Percentiles rank a stretch among this genome's conserved stretches.
These are phyloP conservation scores for Tapirus indicus DNA, from an alignment of 2,797 vertebrate genomes.

Conservation along the genomic window DNA sequence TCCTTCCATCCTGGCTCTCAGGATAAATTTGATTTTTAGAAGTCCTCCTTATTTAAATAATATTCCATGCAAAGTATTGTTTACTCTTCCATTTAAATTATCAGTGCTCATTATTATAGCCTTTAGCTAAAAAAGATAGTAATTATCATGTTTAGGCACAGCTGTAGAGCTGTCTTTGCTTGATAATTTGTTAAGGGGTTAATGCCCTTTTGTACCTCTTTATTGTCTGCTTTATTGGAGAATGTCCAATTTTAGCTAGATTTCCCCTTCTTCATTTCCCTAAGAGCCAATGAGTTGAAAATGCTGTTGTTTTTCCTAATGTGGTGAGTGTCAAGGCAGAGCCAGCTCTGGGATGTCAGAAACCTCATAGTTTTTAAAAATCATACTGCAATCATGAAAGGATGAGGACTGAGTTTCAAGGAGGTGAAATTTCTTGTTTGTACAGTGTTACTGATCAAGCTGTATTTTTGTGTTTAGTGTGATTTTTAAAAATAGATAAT, in stretches of 20 bases:
- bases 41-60: constrained; percentile 35
- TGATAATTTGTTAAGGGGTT: constrained; percentile 14
- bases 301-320: neutral
- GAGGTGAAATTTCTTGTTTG: neutral
- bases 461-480: neutral
- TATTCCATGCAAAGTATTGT: constrained; percentile 49
- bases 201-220: neutral
- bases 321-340: neutral
- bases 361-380: constrained; percentile 20
- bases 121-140: neutral
- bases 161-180: neutral
- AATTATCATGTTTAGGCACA: constrained; percentile 4
- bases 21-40: constrained; percentile 40
- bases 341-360: neutral
- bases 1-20: neutral
- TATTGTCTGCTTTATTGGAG: constrained; percentile 34
- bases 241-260: neutral
- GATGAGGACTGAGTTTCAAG: neutral
- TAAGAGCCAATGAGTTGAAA: neutral
- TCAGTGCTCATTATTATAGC: constrained; percentile 9
- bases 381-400: neutral
- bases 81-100: constrained; percentile 56
- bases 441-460: neutral
- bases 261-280: constrained; percentile 10
- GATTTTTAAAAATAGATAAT: neutral